Base-by-base conservation (phyloP, 2,797 vertebrate genomes). In the Pseudocheirus occidentalis region DNA sequence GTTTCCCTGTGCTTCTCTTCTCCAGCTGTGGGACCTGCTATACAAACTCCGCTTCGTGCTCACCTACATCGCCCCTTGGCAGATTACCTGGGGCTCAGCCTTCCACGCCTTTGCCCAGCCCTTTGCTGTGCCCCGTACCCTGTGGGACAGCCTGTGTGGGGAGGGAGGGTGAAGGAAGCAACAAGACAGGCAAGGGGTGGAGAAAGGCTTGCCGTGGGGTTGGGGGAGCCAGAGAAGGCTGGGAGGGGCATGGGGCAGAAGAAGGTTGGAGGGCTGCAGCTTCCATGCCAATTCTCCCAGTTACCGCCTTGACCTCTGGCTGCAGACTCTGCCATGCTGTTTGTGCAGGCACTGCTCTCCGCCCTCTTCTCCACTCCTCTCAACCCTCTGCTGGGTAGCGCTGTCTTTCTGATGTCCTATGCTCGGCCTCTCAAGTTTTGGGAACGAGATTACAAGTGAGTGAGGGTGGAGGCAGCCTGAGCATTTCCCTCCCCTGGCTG, bases 61-160 rank as follows among this genome's bases (percentile, higher is more conserved):
- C 91, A 98, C 98, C 95, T 98, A 98, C 97, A 98, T 98, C 1
- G 98, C 98, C 0, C 98, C 98, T 27, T 98, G 98, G 98, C 98
- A 98, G 96, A 98, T 98, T 96, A 98, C 98, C n/a, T 98, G 98
- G 98, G 98, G 98, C 89, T 98, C 98, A 0, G 98, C 98, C 54
- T 98, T 98, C 97, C 98, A 98, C 0, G 98, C 98, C 93, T 98
- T 98, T 5, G 98, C 98, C 92, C 98, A 98, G 96, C 98, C 98
- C 0, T 98, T 98, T 0, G 98, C 98, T 0, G 98, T 98, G 90
- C 98, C 98, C 31, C 98, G 98, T 98, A 98, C 97, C 98, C 97
- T 97, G 96, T 55, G 90, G 52, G 53, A 34, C 21, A 2, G 4
- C 62, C 4, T 10, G 3, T 5, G 29, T 3, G 10, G 0, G 81